Percentiles rank a stretch among this genome's conserved stretches.
Conservation (phyloP, 35 echinoderm and acorn worm genomes). For the Holothuria glaberrima region DNA sequence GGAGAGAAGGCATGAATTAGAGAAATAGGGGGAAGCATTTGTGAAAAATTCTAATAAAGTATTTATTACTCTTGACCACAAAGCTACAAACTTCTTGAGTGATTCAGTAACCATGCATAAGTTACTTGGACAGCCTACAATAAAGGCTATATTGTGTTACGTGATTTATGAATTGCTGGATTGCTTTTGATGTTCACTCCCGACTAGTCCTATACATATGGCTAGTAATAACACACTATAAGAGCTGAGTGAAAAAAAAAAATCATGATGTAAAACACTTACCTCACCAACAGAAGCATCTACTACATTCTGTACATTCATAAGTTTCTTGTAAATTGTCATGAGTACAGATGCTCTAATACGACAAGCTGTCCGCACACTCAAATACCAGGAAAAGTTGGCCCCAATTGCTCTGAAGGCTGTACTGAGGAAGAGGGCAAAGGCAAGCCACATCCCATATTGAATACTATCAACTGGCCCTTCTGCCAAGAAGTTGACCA, state of each 20-base stretch:
- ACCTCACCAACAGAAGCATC: slow-evolving; percentile 84
- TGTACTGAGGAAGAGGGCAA: slow-evolving; percentile 51
- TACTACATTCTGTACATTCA: slow-evolving; percentile 61
- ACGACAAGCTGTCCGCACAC: slow-evolving; percentile 66
- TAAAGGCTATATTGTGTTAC: too few species aligned
- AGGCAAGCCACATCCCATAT: slow-evolving; percentile 52
- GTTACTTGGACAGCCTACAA: too few species aligned
- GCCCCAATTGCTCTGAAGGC: slow-evolving; percentile 59
- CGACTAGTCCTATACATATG: too few species aligned
- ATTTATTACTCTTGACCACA: too few species aligned
- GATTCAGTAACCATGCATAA: too few species aligned
- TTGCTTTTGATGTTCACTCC: too few species aligned
- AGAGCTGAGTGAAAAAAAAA: background rate
- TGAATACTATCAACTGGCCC: slow-evolving; percentile 10
- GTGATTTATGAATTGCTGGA: too few species aligned
- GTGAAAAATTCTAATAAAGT: too few species aligned
- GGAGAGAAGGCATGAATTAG: too few species aligned
- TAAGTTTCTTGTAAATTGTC: slow-evolving; percentile 79
- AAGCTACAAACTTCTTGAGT: too few species aligned
- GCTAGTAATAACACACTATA: too few species aligned
- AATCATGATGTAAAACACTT: background rate
- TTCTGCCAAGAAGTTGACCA: slow-evolving; percentile 58
- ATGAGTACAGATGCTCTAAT: slow-evolving; percentile 75
- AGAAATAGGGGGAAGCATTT: too few species aligned
- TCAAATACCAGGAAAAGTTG: slow-evolving; percentile 77